Percentiles rank a stretch among this genome's conserved stretches.
Evolutionary conservation across 2,113 vertebrate species (phyloP).

Genomic region (Corvus moneduloides): DNA sequence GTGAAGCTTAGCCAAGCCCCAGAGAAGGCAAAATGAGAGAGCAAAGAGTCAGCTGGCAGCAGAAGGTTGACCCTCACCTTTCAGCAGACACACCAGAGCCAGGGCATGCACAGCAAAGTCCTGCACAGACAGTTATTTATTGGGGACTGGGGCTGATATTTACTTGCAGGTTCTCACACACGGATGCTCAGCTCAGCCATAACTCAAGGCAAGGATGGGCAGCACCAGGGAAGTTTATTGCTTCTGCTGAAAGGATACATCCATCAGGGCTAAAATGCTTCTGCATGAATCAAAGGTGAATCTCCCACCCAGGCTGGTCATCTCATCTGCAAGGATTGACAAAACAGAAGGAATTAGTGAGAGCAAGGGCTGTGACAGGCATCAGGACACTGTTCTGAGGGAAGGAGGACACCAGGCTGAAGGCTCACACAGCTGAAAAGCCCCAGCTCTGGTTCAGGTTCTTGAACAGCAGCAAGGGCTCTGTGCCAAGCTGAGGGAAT

Average conservation of each 20-base stretch:
- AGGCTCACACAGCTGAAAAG: neutral
- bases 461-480: neutral
- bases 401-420: neutral
- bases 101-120: neutral
- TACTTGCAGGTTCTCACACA: constrained; percentile 11
- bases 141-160: neutral
- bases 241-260: constrained; percentile 77
- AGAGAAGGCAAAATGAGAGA: neutral
- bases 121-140: neutral
- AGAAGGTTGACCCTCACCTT: neutral
- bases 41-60: neutral
- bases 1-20: neutral
- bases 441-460: neutral
- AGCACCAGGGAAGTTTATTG: constrained; percentile 34
- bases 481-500: neutral
- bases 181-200: constrained; percentile 17
- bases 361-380: neutral
- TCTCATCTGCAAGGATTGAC: constrained; percentile 55
- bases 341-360: neutral
- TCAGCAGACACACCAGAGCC: neutral
- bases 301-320: constrained; percentile 27
- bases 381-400: neutral
- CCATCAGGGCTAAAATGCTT: constrained; percentile 75
- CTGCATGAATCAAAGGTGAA: constrained; percentile 77
- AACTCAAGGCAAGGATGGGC: constrained; percentile 47